A percentile compares a stretch with the other conserved stretches of the same genome.
Evolutionary conservation across 1,140 invertebrate genomes (phyloP).

Genomic region (Aphis craccivora): DNA sequence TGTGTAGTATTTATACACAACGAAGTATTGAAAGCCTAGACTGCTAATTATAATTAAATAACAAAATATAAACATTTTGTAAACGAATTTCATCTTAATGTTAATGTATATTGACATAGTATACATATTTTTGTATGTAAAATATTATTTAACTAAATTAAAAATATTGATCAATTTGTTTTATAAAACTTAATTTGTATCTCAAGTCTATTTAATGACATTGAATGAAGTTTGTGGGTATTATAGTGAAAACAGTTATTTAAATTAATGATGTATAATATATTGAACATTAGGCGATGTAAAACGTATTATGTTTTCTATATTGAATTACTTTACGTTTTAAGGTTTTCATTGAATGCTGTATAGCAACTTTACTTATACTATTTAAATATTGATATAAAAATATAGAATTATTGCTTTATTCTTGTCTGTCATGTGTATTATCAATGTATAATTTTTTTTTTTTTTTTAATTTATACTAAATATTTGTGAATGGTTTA

Average conservation of each 20-base stretch:
- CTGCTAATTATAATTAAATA: conserved; percentile 30
- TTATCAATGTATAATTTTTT: not conserved
- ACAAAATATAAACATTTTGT: not conserved
- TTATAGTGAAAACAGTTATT: not conserved
- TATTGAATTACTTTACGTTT: not conserved
- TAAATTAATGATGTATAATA: not conserved
- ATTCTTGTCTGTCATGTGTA: not conserved
- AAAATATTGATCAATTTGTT: conserved; percentile 28
- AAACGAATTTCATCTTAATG: conserved; percentile 11
- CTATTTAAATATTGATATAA: not conserved
- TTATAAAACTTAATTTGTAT: conserved; percentile 4
- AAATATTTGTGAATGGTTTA: not conserved
- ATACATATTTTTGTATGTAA: conserved; percentile 47
- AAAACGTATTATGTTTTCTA: conserved; percentile 5
- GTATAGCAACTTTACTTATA: no score
- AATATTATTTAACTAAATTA: conserved; percentile 10
- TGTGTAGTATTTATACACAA: not conserved
- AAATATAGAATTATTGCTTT: not conserved
- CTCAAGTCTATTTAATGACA: not conserved
- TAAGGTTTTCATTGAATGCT: not conserved
- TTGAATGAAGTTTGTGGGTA: not conserved
- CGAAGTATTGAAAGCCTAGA: not conserved
- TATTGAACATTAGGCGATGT: not conserved
- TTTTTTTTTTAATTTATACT: not conserved
- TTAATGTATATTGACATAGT: conserved; percentile 9